phyloP scores from a whole-genome alignment of 1,140 invertebrate genomes.

The Drosophila parvula region DNA sequence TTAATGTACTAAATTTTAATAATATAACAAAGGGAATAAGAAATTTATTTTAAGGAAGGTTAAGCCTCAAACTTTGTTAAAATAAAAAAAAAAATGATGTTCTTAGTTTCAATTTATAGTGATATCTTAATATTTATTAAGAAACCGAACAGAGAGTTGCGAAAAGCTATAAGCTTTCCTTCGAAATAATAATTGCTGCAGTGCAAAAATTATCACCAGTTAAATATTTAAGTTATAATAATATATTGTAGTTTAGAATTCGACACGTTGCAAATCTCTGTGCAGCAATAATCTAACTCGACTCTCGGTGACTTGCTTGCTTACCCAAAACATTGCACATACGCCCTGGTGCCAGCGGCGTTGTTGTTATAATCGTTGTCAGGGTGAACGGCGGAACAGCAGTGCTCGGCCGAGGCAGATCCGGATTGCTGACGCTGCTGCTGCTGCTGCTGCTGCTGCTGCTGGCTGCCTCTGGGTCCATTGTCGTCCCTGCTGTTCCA shows the following conservation, averaged over 20 bases:
- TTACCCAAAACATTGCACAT: slow-evolving; percentile 83
- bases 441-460: slow-evolving; percentile 2
- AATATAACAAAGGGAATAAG: no score
- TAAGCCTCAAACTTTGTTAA: no score
- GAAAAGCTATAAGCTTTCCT: background rate
- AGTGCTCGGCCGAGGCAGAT: slow-evolving; percentile 50
- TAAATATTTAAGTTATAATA: no score
- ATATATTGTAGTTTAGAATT: background rate
- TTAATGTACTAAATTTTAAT: no score
- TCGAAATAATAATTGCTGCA: background rate
- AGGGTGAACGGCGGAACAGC: slow-evolving; percentile 57
- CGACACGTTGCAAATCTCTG: slow-evolving; percentile 3
- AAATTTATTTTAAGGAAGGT: no score
- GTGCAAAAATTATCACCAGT: background rate
- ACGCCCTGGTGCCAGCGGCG: slow-evolving; percentile 67
- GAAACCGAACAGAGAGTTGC: background rate
- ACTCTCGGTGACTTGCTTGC: slow-evolving; percentile 43
- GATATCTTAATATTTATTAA: background rate
- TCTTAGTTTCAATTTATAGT: background rate
- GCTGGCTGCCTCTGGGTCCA: slow-evolving; percentile 37
- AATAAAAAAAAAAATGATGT: no score
- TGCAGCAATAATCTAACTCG: slow-evolving; percentile 9
- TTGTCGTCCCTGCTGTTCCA: slow-evolving; percentile 32
- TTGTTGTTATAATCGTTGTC: slow-evolving; percentile 76
- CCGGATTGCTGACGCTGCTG: slow-evolving; percentile 27